A percentile compares a stretch with the other conserved stretches of the same genome.
Evolutionary conservation across 2,113 vertebrate genomes (phyloP).

Genomic region (Mellivora capensis): DNA sequence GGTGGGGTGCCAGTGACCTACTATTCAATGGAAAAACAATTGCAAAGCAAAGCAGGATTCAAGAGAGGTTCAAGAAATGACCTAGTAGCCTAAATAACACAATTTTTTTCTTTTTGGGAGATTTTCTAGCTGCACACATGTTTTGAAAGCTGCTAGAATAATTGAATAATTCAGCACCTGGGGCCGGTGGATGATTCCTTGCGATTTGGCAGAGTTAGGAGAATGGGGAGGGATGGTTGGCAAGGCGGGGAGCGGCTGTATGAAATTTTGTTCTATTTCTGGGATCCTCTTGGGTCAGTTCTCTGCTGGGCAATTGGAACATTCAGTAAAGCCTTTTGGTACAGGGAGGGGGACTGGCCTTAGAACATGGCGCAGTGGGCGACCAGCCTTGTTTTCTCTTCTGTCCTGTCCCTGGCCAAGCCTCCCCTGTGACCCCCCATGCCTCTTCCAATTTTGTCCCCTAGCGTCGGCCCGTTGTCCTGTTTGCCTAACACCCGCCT

Average conservation of each 20-base stretch:
- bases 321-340: conserved; percentile 9
- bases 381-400: not conserved
- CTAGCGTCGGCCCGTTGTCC: not conserved
- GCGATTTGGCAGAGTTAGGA: conserved; percentile 33
- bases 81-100: conserved; percentile 70
- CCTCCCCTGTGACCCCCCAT: not conserved
- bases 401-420: not conserved
- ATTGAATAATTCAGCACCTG: conserved; percentile 70
- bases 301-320: conserved; percentile 4
- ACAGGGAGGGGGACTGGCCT: not conserved
- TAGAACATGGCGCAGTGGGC: not conserved
- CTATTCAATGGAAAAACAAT: conserved; percentile 54
- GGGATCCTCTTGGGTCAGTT: conserved; percentile 48
- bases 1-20: conserved; percentile 20
- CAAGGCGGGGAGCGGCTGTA: not conserved
- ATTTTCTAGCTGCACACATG: conserved; percentile 33
- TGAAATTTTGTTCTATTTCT: conserved; percentile 45
- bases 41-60: conserved; percentile 20
- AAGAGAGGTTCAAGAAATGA: conserved; percentile 50
- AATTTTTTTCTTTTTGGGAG: conserved; percentile 19
- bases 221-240: not conserved
- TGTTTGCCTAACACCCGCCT: not conserved
- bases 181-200: not conserved
- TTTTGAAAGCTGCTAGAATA: conserved; percentile 63
- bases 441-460: not conserved